Percentiles rank a stretch among this genome's conserved stretches.
These are phyloP conservation scores for Lepeophtheirus salmonis DNA, from an alignment of 1,140 invertebrate genomes.

Conservation along the genomic window DNA sequence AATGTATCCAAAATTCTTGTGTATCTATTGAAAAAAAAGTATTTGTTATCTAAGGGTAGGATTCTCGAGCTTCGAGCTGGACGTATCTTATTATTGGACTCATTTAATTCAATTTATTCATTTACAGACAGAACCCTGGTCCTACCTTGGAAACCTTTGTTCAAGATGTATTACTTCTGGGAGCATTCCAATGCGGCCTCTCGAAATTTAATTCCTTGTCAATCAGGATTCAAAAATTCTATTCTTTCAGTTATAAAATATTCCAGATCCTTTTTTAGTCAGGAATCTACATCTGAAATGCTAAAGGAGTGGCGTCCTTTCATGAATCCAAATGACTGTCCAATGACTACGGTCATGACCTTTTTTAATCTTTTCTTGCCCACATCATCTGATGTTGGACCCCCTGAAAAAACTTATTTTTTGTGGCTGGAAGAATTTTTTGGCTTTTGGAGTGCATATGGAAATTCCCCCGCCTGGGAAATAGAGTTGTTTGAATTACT, in stretches of 20 bases:
- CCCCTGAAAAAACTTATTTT: conserved; percentile 2
- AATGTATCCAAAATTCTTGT: neutral
- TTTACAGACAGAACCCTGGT: neutral
- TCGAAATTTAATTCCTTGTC: neutral
- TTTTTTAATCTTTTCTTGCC: conserved; percentile 16
- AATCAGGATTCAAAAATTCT: neutral
- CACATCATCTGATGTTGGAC: neutral
- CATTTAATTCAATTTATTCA: neutral
- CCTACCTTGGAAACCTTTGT: conserved; percentile 8
- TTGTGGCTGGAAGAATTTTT: conserved; percentile 13
- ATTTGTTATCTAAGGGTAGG: neutral
- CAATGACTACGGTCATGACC: conserved; percentile 6
- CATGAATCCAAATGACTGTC: conserved; percentile 3
- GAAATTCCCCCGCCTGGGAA: conserved; percentile 15
- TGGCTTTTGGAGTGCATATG: conserved; percentile 10
- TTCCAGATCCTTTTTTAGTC: neutral
- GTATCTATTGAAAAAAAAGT: conserved; percentile 1
- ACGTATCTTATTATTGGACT: neutral
- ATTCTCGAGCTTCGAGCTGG: neutral
- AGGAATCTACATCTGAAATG: conserved; percentile 9
- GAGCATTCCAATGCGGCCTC: neutral
- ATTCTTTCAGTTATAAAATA: conserved; percentile 2
- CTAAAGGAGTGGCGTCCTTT: neutral
- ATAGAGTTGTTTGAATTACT: conserved; percentile 8
- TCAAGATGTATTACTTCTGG: conserved; percentile 7